Evolutionary conservation across 2,113 vertebrate species (phyloP).

Genomic region (Cygnus buccinator): DNA sequence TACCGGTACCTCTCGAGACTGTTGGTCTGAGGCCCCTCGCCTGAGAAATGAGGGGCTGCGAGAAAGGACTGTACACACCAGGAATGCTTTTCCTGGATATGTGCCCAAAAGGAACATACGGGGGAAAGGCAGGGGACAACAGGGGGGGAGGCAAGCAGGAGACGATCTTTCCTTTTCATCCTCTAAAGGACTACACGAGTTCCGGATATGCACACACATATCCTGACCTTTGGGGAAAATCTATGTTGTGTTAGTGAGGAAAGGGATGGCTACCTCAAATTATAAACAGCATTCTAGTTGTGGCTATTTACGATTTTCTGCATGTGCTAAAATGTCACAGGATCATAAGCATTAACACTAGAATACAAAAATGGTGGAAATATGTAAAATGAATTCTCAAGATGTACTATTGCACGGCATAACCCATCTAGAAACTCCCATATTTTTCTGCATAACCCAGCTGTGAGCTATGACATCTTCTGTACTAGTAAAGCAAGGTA

Average conservation of each 20-base stretch:
- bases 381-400: neutral
- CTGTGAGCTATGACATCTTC: neutral
- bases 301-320: neutral
- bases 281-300: neutral
- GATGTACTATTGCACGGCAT: neutral
- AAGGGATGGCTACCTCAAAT: neutral
- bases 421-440: neutral
- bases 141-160: neutral
- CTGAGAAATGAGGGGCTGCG: accelerated
- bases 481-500: neutral
- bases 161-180: neutral
- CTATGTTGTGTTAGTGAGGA: neutral
- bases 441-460: neutral
- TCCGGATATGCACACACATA: neutral
- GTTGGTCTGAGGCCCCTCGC: neutral
- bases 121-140: accelerated
- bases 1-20: neutral
- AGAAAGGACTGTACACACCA: neutral
- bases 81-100: neutral
- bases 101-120: neutral
- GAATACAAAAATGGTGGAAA: neutral
- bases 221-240: neutral
- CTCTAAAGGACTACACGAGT: neutral
- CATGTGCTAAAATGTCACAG: neutral
- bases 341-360: neutral